Evolutionary conservation across 2,797 vertebrate genomes (phyloP), one percentile per base, ranked within the genome.

Genomic region (Aplochiton taeniatus): DNA sequence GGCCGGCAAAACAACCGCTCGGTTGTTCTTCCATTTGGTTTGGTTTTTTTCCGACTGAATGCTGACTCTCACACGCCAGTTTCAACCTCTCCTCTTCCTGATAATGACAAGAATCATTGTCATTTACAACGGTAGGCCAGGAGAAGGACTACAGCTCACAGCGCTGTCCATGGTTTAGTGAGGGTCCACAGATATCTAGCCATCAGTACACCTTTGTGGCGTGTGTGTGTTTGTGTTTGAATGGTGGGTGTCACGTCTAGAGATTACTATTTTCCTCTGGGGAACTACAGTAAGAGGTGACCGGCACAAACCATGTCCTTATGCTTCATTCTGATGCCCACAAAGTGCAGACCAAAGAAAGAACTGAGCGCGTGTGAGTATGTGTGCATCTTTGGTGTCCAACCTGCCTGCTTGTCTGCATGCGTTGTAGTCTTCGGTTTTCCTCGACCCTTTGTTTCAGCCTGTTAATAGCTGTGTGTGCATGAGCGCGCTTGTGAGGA

Each of bases 1-100:
- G 6, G 31, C 65, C 72, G 59, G 64, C 65, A 61, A 68, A 73
- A 74, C 54, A 69, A 61, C 64, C 54, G 58, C 8, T 73, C 86
- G 86, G 82, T 61, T 72, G 80, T 70, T 91, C 89, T 83, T 90
- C 90, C 67, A 78, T 83, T 89, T 84, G 83, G 77, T 81, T 82
- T 64, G 57, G 81, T 84, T 86, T 85, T 87, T 6, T 6, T 3
- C 83, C 67, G 63, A 87, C 81, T 80, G 80, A 83, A 76, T 83
- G 85, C 83, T 82, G 89, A 82, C 75, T 92, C 75, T 92, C 90
- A 92, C 87, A 91, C 87, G 87, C 84, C 90, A 85, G 91, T 92
- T 91, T 92, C 92, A 92, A 91, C 91, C 90, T 92, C 92, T 90
- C 85, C 90, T 90, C 91, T 91, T 91, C 92, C 92, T 93, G 90